Percentiles rank a stretch among this genome's conserved stretches.
Evolutionary conservation across 2,888 invertebrate genomes (phyloP).

Genomic region (Eristalis pertinax): DNA sequence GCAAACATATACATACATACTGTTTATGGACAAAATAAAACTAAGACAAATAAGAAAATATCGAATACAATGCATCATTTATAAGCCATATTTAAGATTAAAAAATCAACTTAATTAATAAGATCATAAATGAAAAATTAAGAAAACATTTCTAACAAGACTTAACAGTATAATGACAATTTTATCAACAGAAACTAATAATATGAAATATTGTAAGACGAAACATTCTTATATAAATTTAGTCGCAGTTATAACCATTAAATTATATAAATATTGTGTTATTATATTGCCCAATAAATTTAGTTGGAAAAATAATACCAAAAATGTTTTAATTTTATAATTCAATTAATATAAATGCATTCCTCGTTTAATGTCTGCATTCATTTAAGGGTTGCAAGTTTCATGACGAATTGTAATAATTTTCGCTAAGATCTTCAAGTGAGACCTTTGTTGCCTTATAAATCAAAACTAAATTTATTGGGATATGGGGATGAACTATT

Average conservation of each 20-base stretch:
- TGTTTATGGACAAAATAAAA: background rate
- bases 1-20: background rate
- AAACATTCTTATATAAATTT: background rate
- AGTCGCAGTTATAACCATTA: slow-evolving; percentile 14
- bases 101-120: background rate
- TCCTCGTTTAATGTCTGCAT: slow-evolving; percentile 45
- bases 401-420: slow-evolving; percentile 27
- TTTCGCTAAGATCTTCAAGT: slow-evolving; percentile 7
- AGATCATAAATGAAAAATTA: background rate
- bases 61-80: background rate
- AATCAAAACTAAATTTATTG: slow-evolving; percentile 70
- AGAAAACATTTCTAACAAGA: background rate
- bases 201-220: background rate
- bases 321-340: slow-evolving; percentile 77
- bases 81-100: too few relatives aligned
- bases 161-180: background rate
- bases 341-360: slow-evolving; percentile 15
- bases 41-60: background rate
- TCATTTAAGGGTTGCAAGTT: slow-evolving; percentile 52
- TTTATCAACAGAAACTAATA: background rate
- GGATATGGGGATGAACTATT: slow-evolving; percentile 44
- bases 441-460: background rate
- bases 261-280: slow-evolving; percentile 53
- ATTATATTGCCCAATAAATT: slow-evolving; percentile 83
- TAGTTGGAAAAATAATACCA: slow-evolving; percentile 81